These are phyloP conservation scores for Andrena trimmerana DNA, from an alignment of 2,888 invertebrate genomes.

Conservation along the genomic window DNA sequence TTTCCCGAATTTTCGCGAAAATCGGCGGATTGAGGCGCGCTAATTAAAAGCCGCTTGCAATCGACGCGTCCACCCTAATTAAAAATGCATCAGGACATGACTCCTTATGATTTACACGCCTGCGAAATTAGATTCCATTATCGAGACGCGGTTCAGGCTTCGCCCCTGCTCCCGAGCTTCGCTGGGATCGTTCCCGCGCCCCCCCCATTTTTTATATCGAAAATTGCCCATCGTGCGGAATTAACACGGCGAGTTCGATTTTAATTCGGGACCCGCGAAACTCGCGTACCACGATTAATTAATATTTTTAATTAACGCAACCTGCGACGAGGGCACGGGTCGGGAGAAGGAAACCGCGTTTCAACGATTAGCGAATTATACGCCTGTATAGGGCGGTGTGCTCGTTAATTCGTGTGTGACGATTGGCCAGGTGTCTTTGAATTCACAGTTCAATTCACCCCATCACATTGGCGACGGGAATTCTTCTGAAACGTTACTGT, in stretches of 20 bases:
- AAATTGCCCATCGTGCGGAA: conserved; percentile 4
- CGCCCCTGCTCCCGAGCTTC: background rate
- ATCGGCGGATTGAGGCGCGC: conserved; percentile 27
- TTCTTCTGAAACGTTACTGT: background rate
- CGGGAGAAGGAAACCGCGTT: background rate
- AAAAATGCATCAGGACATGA: conserved; percentile 35
- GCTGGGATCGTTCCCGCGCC: background rate
- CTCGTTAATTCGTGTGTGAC: conserved; percentile 4
- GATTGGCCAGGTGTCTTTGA: background rate
- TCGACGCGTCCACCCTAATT: conserved; percentile 29
- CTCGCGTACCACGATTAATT: conserved; percentile 35
- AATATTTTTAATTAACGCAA: conserved; percentile 46
- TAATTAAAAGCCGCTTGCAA: conserved; percentile 35
- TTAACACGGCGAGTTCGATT: conserved; percentile 33
- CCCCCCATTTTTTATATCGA: conserved; percentile 26
- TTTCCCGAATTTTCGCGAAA: conserved; percentile 26
- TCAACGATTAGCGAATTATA: conserved; percentile 22
- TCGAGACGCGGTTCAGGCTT: background rate
- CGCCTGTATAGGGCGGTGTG: background rate
- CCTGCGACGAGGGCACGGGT: background rate
- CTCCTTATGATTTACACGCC: conserved; percentile 27
- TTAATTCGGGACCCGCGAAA: conserved; percentile 22
- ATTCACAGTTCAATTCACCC: background rate
- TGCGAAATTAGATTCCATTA: conserved; percentile 42
- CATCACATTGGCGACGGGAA: background rate